These are phyloP conservation scores for Spongilla lacustris DNA, from an alignment of 37 sponge, comb jelly and placozoan genomes.

Conservation along the genomic window DNA sequence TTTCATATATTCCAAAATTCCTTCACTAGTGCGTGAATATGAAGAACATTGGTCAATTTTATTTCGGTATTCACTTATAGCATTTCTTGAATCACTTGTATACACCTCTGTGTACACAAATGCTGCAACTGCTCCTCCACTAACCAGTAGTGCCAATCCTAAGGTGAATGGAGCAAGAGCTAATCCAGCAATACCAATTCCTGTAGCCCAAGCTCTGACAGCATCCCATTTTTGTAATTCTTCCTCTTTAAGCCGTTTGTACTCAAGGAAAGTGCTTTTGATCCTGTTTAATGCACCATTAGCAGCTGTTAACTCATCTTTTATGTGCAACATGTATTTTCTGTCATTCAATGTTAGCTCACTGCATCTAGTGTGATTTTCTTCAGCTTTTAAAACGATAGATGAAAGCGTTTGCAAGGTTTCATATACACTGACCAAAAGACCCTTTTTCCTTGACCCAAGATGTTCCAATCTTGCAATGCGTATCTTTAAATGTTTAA, in stretches of 20 bases:
- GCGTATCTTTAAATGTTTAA: background rate
- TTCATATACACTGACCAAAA: background rate
- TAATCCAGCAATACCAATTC: background rate
- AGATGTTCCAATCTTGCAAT: background rate
- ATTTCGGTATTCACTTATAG: background rate
- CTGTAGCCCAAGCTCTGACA: background rate
- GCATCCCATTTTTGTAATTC: background rate
- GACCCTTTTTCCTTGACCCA: background rate
- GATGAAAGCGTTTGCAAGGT: background rate
- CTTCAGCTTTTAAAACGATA: background rate
- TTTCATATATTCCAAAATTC: too few species aligned
- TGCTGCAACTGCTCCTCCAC: background rate
- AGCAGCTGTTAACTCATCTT: background rate
- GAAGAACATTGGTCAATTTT: background rate
- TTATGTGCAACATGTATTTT: background rate
- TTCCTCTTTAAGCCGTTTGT: background rate
- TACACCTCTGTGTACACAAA: background rate
- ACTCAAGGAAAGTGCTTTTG: background rate
- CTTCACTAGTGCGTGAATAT: background rate
- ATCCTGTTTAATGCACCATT: background rate
- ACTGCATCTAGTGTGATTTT: background rate
- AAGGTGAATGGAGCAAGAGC: background rate
- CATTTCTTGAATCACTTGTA: background rate
- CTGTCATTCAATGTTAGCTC: background rate
- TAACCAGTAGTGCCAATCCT: background rate